A percentile compares a stretch with the other conserved stretches of the same genome.
These are phyloP conservation scores for Coelinius sp. DNA, from an alignment of 2,888 invertebrate species.

Conservation along the genomic window DNA sequence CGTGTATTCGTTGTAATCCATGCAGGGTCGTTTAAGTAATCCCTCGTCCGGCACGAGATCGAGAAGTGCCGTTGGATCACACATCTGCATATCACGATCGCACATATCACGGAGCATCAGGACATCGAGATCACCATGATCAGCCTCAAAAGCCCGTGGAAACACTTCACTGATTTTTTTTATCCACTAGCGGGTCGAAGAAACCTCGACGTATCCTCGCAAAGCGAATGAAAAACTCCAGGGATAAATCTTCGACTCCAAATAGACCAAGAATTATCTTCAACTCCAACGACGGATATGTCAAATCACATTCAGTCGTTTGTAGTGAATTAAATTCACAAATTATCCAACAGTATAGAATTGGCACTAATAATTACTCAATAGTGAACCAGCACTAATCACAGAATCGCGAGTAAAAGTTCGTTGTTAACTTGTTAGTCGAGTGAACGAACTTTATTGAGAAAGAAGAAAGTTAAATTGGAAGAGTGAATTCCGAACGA, in stretches of 20 bases:
- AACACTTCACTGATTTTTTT: background rate
- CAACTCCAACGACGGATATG: background rate
- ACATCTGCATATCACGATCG: conserved; percentile 51
- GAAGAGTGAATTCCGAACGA: conserved; percentile 30
- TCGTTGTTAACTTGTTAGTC: background rate
- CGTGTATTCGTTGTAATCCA: conserved; percentile 70
- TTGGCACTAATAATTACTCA: background rate
- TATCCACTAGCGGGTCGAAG: background rate
- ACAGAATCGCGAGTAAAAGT: background rate
- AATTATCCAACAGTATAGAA: background rate
- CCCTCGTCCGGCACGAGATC: conserved; percentile 65
- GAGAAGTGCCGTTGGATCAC: conserved; percentile 66
- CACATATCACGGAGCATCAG: conserved; percentile 19
- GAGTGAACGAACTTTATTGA: background rate
- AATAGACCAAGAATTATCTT: background rate
- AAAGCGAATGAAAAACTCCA: no score
- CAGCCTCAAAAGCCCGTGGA: conserved; percentile 3
- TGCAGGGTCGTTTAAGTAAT: conserved; percentile 67
- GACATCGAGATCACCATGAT: conserved; percentile 26
- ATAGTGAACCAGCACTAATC: conserved; percentile 22
- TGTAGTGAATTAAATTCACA: background rate
- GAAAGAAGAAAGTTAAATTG: conserved; percentile 31
- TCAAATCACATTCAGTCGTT: background rate
- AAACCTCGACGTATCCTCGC: no score
- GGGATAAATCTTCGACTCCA: background rate